Percentiles rank a stretch among this genome's conserved stretches.
phyloP scores from a whole-genome alignment of 2,797 vertebrate species.

The Tympanoctomys barrerae region DNA sequence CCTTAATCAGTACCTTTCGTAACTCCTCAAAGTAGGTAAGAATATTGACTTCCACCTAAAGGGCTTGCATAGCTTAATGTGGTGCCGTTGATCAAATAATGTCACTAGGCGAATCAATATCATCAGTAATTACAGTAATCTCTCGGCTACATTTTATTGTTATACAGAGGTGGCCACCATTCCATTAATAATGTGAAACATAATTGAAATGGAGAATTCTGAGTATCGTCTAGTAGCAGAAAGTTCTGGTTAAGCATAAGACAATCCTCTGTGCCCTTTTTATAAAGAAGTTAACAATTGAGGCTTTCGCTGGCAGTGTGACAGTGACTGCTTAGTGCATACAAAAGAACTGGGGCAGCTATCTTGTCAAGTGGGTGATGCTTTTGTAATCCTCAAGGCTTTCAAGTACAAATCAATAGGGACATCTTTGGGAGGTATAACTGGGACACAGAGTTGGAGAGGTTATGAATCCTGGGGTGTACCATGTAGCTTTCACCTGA shows the following conservation, averaged over 20 bases:
- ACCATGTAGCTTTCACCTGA: constrained; percentile 98
- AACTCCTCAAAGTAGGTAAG: constrained; percentile 96
- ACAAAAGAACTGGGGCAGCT: constrained; percentile 98
- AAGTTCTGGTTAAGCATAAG: constrained; percentile 98
- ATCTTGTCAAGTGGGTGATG: constrained; percentile 96
- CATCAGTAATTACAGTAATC: constrained; percentile 94
- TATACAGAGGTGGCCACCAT: constrained; percentile 92
- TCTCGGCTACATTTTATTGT: constrained; percentile 92
- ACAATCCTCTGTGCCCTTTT: constrained; percentile 92
- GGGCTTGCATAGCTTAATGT: constrained; percentile 95
- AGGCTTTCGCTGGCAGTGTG: constrained; percentile 84
- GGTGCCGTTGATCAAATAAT: constrained; percentile 95
- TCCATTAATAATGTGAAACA: constrained; percentile 94
- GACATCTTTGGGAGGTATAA: constrained; percentile 96
- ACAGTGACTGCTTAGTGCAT: constrained; percentile 88
- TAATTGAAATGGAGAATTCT: constrained; percentile 89
- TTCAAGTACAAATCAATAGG: constrained; percentile 98
- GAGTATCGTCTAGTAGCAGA: constrained; percentile 94
- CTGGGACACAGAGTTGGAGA: constrained; percentile 92
- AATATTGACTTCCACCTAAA: constrained; percentile 96
- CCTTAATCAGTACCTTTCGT: constrained; percentile 93
- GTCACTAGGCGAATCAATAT: constrained; percentile 96
- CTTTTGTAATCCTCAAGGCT: constrained; percentile 95
- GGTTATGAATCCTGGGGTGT: constrained; percentile 93
- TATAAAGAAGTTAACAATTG: constrained; percentile 92